Evolutionary conservation across 2,113 vertebrate genomes (phyloP).

Genomic region (Nothoprocta perdicaria): DNA sequence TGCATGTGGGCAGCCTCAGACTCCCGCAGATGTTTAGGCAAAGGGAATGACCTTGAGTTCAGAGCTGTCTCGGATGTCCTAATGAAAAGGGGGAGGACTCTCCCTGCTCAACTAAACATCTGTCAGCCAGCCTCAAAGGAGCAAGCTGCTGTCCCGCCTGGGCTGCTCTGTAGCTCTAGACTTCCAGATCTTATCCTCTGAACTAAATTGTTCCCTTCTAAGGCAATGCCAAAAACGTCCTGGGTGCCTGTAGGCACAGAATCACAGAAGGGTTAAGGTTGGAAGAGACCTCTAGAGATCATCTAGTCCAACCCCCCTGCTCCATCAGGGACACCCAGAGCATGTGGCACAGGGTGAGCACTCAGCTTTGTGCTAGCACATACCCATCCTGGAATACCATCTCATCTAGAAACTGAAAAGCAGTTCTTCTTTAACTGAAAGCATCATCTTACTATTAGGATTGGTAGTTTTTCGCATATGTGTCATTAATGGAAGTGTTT

Average conservation of each 20-base stretch:
- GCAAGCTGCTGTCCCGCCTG: neutral
- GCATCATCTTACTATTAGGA: neutral
- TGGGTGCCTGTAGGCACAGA: accelerated
- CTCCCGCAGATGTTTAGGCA: neutral
- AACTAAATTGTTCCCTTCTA: neutral
- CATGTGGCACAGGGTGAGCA: accelerated
- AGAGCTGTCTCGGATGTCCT: neutral
- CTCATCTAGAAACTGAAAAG: slow-evolving; percentile 41
- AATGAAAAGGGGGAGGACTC: accelerated
- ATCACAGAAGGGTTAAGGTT: too few relatives aligned
- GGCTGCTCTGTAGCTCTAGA: neutral
- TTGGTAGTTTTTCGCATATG: neutral
- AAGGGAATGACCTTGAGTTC: neutral
- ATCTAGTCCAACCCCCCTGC: too few relatives aligned
- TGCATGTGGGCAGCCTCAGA: neutral
- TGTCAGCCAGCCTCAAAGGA: neutral
- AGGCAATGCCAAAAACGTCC: neutral
- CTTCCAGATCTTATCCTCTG: neutral
- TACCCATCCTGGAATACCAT: neutral
- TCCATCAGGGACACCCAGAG: too few relatives aligned
- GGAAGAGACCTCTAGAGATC: too few relatives aligned
- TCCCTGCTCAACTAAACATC: neutral
- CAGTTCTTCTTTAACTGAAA: neutral
- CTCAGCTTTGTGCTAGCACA: accelerated
- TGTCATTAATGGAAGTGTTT: neutral